Percentiles rank a stretch among this genome's conserved stretches.
Conservation (phyloP, 2,888 invertebrate genomes). For the Zygothrica quintamaculata region DNA sequence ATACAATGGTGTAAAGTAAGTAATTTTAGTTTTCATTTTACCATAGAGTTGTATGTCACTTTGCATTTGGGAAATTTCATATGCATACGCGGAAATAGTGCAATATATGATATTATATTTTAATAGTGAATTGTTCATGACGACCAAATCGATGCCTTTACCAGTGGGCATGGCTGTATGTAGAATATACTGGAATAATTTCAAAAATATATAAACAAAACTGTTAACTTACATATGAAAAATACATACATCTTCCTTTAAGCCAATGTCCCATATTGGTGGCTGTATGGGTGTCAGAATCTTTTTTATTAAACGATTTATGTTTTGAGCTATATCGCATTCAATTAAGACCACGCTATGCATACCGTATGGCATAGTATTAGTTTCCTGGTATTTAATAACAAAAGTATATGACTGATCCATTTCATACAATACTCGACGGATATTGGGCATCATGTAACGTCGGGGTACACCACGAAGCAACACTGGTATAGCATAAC, state of each 20-base stretch:
- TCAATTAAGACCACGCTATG: slow-evolving; percentile 74
- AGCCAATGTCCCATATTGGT: slow-evolving; percentile 41
- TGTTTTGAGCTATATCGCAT: slow-evolving; percentile 60
- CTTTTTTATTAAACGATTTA: slow-evolving; percentile 75
- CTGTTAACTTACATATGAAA: neutral
- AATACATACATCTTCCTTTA: slow-evolving; percentile 68
- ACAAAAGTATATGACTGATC: slow-evolving; percentile 44
- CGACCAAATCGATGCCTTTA: slow-evolving; percentile 68
- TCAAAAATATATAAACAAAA: neutral
- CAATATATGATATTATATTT: slow-evolving; percentile 77
- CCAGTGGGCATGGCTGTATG: slow-evolving; percentile 68
- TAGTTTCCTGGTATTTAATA: slow-evolving; percentile 69
- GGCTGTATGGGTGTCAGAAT: slow-evolving; percentile 68
- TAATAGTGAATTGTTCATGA: slow-evolving; percentile 81
- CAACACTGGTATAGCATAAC: slow-evolving; percentile 74
- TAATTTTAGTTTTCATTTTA: slow-evolving; percentile 45
- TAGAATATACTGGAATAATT: slow-evolving; percentile 61
- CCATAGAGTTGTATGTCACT: slow-evolving; percentile 76
- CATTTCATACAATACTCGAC: slow-evolving; percentile 51
- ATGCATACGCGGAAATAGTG: slow-evolving; percentile 68
- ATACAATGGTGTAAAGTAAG: slow-evolving; percentile 79
- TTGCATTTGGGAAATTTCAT: slow-evolving; percentile 76
- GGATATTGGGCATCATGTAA: slow-evolving; percentile 71
- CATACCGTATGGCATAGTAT: slow-evolving; percentile 55
- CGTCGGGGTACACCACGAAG: slow-evolving; percentile 77